Base-by-base conservation (phyloP, 64 coral and sea anemone species). In the Trachythela sp. region DNA sequence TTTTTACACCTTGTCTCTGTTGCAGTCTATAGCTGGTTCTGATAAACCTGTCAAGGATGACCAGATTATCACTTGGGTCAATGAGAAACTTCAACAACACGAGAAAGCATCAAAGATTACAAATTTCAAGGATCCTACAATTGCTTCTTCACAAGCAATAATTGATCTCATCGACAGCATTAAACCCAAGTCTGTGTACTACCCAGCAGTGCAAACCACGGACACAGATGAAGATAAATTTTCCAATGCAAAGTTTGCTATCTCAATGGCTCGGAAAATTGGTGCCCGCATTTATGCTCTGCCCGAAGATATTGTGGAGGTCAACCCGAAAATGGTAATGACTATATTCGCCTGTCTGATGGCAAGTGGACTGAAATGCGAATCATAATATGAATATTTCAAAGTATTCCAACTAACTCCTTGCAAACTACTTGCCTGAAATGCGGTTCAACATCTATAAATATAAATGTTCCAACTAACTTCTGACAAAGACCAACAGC, bases 331-430 rank as follows among this genome's bases (percentile, higher is more conserved):
- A 71, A 99, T 99, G 96, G 96, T 99, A 9, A 86, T 99, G 83
- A 99, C 96, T 1, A 94, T 99, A 31, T 99, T 99, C 48, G 96
- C 96, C 22, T 97, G 94, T 58, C 86, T 96, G 72, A 96, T 96
- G 94, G 94, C 90, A 38, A 89, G 88, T 0, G 94, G 68, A 15
- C 91, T 80, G 31, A 35, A 80, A 80, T 29, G 30, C 20, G 75
- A 80, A 36, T 34, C 13, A 4, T 29, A 14, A 80, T 37, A 80
- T 68, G 20, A 6, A n/a, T 68, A 68, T 68, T 22, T 5, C 59
- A n/a, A 31, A 22, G 30, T 68, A n/a, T 68, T n/a, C 30, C 42
- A 45, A 45, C 4, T 6, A 45, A 6, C n/a, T n/a, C n/a, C n/a
- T n/a, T n/a, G n/a, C n/a, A n/a, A n/a, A n/a, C n/a, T n/a, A n/a